A percentile compares a stretch with the other conserved stretches of the same genome.
These are phyloP conservation scores for Agraylea sexmaculata DNA, from an alignment of 1,140 invertebrate species.

Conservation along the genomic window DNA sequence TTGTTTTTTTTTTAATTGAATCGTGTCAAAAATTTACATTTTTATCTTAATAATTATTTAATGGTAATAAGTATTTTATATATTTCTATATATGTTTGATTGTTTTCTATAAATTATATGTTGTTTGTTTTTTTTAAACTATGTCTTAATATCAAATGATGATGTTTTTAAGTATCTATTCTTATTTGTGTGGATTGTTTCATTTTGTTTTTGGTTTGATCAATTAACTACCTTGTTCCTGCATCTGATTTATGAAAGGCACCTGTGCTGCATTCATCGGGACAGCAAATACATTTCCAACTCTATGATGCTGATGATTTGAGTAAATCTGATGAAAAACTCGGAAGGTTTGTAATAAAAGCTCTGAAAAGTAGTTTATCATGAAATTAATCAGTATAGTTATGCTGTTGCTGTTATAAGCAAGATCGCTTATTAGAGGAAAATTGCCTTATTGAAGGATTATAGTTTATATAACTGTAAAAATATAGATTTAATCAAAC, in stretches of 20 bases:
- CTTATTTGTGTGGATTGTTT: neutral
- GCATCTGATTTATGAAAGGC: constrained; percentile 9
- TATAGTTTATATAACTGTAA: too few relatives aligned
- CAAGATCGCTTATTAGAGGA: too few relatives aligned
- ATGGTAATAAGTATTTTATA: neutral
- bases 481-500: too few relatives aligned
- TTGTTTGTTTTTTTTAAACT: neutral
- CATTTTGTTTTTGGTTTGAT: constrained; percentile 21
- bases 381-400: constrained; percentile 4
- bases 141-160: too few relatives aligned
- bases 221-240: neutral
- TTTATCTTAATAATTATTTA: neutral
- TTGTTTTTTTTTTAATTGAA: neutral
- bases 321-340: constrained; percentile 18
- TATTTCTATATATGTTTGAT: neutral
- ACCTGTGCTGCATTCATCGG: constrained; percentile 9
- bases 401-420: too few relatives aligned
- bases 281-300: constrained; percentile 14
- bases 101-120: neutral
- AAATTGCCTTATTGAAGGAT: too few relatives aligned
- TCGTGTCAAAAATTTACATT: constrained; percentile 7
- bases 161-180: neutral
- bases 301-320: constrained; percentile 18
- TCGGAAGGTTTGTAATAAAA: constrained; percentile 19
- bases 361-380: constrained; percentile 5